phyloP scores from a whole-genome alignment of 2,113 vertebrate species.

The Oryzias melastigma region DNA sequence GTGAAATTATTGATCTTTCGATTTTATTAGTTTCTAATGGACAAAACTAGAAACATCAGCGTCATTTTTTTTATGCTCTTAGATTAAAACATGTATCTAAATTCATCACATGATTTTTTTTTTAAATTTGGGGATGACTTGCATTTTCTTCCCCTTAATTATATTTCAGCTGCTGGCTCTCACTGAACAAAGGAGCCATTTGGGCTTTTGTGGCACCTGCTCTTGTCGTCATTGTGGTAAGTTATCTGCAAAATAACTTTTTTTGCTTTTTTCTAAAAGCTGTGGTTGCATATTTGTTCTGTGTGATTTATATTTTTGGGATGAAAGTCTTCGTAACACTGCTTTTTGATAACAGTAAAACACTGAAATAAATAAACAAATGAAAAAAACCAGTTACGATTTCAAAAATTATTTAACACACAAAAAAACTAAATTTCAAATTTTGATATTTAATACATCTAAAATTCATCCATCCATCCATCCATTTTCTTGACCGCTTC shows the following conservation, averaged over 20 bases:
- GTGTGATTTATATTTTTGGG: neutral
- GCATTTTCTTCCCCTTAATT: neutral
- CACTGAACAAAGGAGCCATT: slow-evolving; percentile 85
- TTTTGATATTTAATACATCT: too few relatives aligned
- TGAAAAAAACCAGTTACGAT: too few relatives aligned
- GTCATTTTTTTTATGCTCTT: slow-evolving; percentile 13
- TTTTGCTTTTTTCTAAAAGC: neutral
- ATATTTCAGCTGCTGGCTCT: slow-evolving; percentile 91
- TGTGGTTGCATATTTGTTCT: neutral
- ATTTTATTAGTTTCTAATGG: slow-evolving; percentile 4
- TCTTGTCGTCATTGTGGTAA: slow-evolving; percentile 90
- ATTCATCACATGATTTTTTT: slow-evolving; percentile 8
- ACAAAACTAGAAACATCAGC: slow-evolving; percentile 25
- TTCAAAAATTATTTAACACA: too few relatives aligned
- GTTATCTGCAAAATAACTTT: slow-evolving; percentile 26
- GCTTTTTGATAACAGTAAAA: too few relatives aligned
- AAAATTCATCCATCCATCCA: too few relatives aligned
- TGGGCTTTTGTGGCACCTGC: slow-evolving; percentile 98
- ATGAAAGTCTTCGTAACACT: too few relatives aligned
- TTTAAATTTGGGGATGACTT: slow-evolving; percentile 3
- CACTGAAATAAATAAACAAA: too few relatives aligned
- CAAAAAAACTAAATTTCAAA: too few relatives aligned
- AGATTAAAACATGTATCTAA: slow-evolving; percentile 14
- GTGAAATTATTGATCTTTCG: slow-evolving; percentile 5
- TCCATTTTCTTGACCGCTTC: too few relatives aligned